A percentile compares a stretch with the other conserved stretches of the same genome.
Evolutionary conservation across 2,113 vertebrate species (phyloP).

Genomic region (Mohoua ochrocephala): DNA sequence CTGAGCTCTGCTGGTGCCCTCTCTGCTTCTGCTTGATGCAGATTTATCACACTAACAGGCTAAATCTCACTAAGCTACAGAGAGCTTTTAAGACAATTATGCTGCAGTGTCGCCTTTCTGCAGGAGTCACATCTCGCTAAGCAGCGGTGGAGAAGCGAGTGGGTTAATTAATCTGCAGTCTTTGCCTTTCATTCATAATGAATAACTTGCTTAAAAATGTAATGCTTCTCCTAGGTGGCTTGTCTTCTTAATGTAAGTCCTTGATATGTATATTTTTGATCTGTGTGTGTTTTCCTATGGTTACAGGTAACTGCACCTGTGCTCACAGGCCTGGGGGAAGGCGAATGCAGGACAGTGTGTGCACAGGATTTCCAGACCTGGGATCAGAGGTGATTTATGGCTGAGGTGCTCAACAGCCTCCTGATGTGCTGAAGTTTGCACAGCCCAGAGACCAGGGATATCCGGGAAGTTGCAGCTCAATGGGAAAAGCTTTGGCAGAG

Average conservation of each 20-base stretch:
- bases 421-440: background rate
- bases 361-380: background rate
- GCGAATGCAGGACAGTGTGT: background rate
- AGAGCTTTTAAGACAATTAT: constrained; percentile 67
- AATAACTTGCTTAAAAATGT: background rate
- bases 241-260: background rate
- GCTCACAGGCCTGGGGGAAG: background rate
- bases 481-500: background rate
- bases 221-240: background rate
- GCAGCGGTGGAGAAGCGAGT: background rate
- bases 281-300: background rate
- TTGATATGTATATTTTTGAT: background rate
- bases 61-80: constrained; percentile 47
- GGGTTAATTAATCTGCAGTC: constrained; percentile 45
- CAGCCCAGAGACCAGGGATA: background rate
- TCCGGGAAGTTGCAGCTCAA: accelerated
- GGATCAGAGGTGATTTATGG: background rate
- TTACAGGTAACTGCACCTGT: background rate
- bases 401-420: background rate
- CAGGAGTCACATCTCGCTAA: background rate
- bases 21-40: constrained; percentile 1
- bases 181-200: constrained; percentile 34
- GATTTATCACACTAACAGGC: constrained; percentile 26
- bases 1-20: background rate
- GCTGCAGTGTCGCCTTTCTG: constrained; percentile 40